These are phyloP conservation scores for Ciona savignyi DNA, from an alignment of 23 tunicate genomes.

Conservation along the genomic window DNA sequence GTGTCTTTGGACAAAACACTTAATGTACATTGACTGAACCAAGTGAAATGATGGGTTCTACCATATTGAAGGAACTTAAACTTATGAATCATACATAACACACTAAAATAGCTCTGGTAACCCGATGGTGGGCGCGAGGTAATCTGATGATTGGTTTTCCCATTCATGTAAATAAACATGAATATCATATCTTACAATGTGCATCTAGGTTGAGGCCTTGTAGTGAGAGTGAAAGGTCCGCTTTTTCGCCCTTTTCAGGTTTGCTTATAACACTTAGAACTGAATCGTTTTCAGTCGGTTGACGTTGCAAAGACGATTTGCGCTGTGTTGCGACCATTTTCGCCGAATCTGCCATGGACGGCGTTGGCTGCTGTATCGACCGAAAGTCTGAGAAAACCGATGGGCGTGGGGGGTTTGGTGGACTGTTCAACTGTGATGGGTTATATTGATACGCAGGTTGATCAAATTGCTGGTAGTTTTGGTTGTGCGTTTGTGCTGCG, in stretches of 20 bases:
- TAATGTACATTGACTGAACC: too few relatives aligned
- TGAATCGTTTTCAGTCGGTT: conserved; percentile 79
- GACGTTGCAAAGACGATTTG: conserved; percentile 3
- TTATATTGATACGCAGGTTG: not conserved
- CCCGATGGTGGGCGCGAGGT: too few relatives aligned
- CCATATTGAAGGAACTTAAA: too few relatives aligned
- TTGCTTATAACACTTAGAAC: conserved; percentile 9
- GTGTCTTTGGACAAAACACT: too few relatives aligned
- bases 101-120: too few relatives aligned
- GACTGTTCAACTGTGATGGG: not conserved
- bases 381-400: not conserved
- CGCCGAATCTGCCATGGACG: not conserved
- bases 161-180: too few relatives aligned
- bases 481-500: not conserved
- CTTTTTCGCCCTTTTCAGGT: not conserved
- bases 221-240: conserved; percentile 10
- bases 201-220: conserved; percentile 38
- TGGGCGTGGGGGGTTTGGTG: not conserved
- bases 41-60: too few relatives aligned
- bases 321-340: not conserved
- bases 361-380: not conserved
- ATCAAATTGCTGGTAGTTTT: too few relatives aligned
- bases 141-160: too few relatives aligned
- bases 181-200: conserved; percentile 22
- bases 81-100: too few relatives aligned